Percentiles rank a stretch among this genome's conserved stretches.
phyloP scores from a whole-genome alignment of 2,888 invertebrate species.

The Elmis aenea region DNA sequence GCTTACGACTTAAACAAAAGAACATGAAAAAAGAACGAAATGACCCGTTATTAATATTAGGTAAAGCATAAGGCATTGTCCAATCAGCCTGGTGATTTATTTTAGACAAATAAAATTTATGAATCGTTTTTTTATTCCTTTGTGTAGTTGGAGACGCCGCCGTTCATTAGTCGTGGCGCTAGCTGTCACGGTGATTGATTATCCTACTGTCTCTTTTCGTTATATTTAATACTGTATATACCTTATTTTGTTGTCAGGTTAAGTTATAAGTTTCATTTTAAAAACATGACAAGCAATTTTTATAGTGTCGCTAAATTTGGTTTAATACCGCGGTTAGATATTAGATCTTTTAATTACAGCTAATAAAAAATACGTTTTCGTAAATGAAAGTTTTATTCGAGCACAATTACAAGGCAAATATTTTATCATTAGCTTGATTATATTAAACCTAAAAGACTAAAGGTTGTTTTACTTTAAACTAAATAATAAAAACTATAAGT shows the following conservation, averaged over 20 bases:
- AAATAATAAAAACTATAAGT: no score
- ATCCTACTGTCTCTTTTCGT: slow-evolving; percentile 17
- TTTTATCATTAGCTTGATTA: no score
- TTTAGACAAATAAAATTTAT: slow-evolving; percentile 30
- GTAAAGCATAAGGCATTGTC: slow-evolving; percentile 26
- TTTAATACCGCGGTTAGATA: no score
- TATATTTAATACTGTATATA: slow-evolving; percentile 12
- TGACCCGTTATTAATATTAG: no score
- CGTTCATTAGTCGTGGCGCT: slow-evolving; percentile 35
- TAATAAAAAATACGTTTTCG: no score
- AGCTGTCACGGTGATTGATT: slow-evolving; percentile 30
- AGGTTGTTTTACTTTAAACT: no score
- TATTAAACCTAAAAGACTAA: no score
- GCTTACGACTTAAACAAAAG: no score
- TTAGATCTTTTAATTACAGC: no score
- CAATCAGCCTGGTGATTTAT: slow-evolving; percentile 30
- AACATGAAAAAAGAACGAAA: no score
- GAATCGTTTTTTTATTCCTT: slow-evolving; percentile 29
- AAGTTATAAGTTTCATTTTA: slow-evolving; percentile 11
- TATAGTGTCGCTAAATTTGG: slow-evolving; percentile 8
- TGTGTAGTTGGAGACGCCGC: slow-evolving; percentile 32
- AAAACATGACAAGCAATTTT: slow-evolving; percentile 10
- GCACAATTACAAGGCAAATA: no score
- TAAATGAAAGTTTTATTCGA: no score
- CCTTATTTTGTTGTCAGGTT: slow-evolving; percentile 12